phyloP scores from a whole-genome alignment of 2,888 invertebrate species.

The Anaspis maculata region DNA sequence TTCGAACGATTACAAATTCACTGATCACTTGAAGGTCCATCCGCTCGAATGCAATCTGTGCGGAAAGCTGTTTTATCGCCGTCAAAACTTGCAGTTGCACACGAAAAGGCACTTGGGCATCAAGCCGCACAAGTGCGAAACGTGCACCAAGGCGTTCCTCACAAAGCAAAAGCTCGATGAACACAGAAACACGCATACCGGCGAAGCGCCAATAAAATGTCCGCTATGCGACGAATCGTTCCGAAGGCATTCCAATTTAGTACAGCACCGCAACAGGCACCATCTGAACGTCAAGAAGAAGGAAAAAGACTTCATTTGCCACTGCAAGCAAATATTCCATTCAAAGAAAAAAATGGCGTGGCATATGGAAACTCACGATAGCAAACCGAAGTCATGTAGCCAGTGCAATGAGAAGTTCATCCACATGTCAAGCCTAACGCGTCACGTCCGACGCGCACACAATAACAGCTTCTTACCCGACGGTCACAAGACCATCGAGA shows the following conservation, averaged over 20 bases:
- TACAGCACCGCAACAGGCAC: constrained; percentile 73
- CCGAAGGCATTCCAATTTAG: constrained; percentile 74
- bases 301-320: constrained; percentile 45
- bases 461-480: constrained; percentile 65
- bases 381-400: constrained; percentile 73
- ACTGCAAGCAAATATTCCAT: constrained; percentile 72
- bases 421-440: constrained; percentile 71
- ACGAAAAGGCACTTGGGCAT: constrained; percentile 71
- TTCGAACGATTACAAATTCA: constrained; percentile 57
- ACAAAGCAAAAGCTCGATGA: constrained; percentile 75
- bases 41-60: constrained; percentile 77
- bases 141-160: constrained; percentile 75
- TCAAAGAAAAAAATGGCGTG: constrained; percentile 76
- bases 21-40: constrained; percentile 68
- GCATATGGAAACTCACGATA: constrained; percentile 78
- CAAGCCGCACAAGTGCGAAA: constrained; percentile 58
- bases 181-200: constrained; percentile 77
- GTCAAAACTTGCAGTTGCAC: constrained; percentile 68
- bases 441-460: constrained; percentile 76
- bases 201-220: constrained; percentile 72
- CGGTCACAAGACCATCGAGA: constrained; percentile 52
- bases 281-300: constrained; percentile 66
- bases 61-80: constrained; percentile 65
- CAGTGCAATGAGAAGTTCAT: constrained; percentile 83
- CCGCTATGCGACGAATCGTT: constrained; percentile 72